These are phyloP conservation scores for Monarcha castaneiventris DNA, from an alignment of 2,113 vertebrate species.

Conservation along the genomic window DNA sequence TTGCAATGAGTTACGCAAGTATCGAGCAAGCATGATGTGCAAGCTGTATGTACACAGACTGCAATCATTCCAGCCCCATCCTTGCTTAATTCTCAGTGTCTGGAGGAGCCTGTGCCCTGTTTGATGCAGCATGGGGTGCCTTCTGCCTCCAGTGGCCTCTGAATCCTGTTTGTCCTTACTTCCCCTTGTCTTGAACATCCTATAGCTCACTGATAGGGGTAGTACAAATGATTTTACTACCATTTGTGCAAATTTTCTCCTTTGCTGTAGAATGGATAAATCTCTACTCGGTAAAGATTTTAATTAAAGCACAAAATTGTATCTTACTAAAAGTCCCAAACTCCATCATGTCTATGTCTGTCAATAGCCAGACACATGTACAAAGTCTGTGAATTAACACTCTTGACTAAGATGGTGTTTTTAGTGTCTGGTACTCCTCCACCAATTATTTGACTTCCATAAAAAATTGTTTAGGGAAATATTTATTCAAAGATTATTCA, in stretches of 20 bases:
- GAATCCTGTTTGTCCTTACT: not conserved
- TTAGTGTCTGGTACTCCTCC: not conserved
- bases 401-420: not conserved
- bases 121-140: rapidly evolving
- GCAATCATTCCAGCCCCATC: not conserved
- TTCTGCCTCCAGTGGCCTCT: not conserved
- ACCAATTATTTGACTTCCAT: not conserved
- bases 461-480: not conserved
- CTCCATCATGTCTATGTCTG: not conserved
- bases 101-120: not conserved
- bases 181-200: not conserved
- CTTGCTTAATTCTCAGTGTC: not conserved
- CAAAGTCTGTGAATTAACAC: not conserved
- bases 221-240: not conserved
- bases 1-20: not conserved
- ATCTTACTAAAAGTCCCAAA: not conserved
- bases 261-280: not conserved
- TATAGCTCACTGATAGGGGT: not conserved
- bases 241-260: not conserved
- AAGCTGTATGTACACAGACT: not conserved
- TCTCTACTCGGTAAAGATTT: not conserved
- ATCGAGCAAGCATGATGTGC: not conserved
- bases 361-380: not conserved
- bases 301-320: not conserved
- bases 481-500: not conserved